Base-by-base conservation (phyloP, 2,113 vertebrate genomes). In the Burhinus oedicnemus region DNA sequence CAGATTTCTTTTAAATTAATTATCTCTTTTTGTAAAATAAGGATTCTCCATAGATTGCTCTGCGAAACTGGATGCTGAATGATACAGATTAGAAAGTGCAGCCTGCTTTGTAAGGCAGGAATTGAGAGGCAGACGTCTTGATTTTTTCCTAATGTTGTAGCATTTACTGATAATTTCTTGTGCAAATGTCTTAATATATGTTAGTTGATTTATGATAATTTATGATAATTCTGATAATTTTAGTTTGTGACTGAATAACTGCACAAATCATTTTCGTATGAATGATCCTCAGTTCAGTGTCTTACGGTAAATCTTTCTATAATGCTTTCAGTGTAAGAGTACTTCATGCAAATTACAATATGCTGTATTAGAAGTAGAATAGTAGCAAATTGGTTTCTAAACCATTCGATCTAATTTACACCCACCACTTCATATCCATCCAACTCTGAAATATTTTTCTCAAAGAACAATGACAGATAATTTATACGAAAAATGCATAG, bases 361-460 rank as follows among this genome's bases (percentile, higher is more conserved):
- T 62, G 30, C 45, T 92, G 2, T 85, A 42, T 75, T 96, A 81
- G 81, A 79, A 95, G 25, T 72, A 22, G 70, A 88, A 70, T 81
- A 76, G 69, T 40, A 93, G 42, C 51, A 87, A 52, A 49, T 64
- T 11, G 27, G 32, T 81, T 92, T 91, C 71, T 60, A 45, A 78
- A 65, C 38, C 49, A 42, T 89, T 91, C 34, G 68, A 0, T 87
- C 57, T 87, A 83, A 97, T 83, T 89, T 87, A 22, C 1, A 2
- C 51, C 42, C 22, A 49, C 47, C 20, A 38, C 18, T 92, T 77
- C 15, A 12, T 90, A 52, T 93, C 66, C 30, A 9, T 58, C 26
- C 57, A 61, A 64, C 54, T 94, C 58, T 87, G 83, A 95, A 94
- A 85, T 94, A 72, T 70, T 91, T 87, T 97, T 96, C 86, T 91